A percentile compares a stretch with the other conserved stretches of the same genome.
These are phyloP conservation scores for Coelopa pilipes DNA, from an alignment of 2,888 invertebrate species.

Conservation along the genomic window DNA sequence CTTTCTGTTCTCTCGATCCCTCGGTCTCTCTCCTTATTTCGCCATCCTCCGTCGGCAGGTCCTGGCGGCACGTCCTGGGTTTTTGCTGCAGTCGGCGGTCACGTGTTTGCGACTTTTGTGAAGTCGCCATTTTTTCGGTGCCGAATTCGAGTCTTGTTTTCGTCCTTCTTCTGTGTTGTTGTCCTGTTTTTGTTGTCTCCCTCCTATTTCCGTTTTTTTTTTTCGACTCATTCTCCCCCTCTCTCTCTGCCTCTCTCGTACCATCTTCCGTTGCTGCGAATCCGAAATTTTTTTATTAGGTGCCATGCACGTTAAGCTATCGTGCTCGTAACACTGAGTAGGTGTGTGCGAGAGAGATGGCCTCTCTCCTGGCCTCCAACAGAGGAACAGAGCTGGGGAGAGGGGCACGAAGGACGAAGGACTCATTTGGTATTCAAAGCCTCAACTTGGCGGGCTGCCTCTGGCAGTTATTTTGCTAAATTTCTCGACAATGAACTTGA, in stretches of 20 bases:
- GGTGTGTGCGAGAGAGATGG: not conserved
- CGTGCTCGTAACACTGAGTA: not conserved
- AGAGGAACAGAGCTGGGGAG: conserved; percentile 13
- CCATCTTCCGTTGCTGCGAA: not conserved
- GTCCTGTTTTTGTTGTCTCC: not conserved
- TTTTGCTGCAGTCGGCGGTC: not conserved
- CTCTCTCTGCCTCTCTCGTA: not conserved
- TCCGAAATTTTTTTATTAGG: not conserved
- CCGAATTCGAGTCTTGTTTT: not conserved
- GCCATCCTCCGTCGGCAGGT: not conserved
- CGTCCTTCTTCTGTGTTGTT: not conserved
- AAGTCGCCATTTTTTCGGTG: not conserved
- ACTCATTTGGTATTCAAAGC: conserved; percentile 41
- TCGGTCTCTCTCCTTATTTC: not conserved
- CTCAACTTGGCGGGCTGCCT: conserved; percentile 28
- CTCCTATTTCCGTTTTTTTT: not conserved
- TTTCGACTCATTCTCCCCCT: not conserved
- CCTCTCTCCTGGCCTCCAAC: not conserved
- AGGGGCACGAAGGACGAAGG: no score
- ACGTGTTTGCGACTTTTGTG: conserved; percentile 6
- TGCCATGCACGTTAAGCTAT: not conserved
- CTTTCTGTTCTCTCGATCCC: not conserved
- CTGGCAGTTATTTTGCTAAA: conserved; percentile 12
- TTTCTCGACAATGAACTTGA: conserved; percentile 41
- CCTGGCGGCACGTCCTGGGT: not conserved